Evolutionary conservation across 2,888 invertebrate species (phyloP).

Genomic region (Drosophila infuscata): DNA sequence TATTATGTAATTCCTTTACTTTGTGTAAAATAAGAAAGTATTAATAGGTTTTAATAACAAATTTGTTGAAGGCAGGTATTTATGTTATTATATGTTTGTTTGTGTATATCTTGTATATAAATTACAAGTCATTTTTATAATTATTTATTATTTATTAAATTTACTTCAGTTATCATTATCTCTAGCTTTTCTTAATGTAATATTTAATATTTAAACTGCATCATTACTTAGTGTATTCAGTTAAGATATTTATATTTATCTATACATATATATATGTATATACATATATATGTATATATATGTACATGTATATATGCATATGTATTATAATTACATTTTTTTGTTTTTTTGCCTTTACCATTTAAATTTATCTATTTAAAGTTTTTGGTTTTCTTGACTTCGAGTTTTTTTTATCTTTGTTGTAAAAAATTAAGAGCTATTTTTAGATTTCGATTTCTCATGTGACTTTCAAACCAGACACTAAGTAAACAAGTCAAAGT

Average conservation of each 20-base stretch:
- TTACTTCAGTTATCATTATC: conserved; percentile 61
- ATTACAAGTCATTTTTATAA: conserved; percentile 73
- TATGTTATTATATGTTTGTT: conserved; percentile 79
- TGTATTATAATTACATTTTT: conserved; percentile 64
- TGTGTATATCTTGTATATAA: conserved; percentile 80
- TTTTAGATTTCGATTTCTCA: conserved; percentile 58
- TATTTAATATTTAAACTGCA: conserved; percentile 61
- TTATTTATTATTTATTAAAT: conserved; percentile 66
- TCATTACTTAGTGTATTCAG: conserved; percentile 71
- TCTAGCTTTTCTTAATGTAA: conserved; percentile 58
- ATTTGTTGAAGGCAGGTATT: conserved; percentile 83
- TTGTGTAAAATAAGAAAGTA: conserved; percentile 81
- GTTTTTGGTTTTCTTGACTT: conserved; percentile 42
- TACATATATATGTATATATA: conserved; percentile 62
- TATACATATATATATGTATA: conserved; percentile 63
- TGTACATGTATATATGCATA: conserved; percentile 60
- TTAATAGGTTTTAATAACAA: conserved; percentile 81
- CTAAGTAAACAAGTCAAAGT: conserved; percentile 43
- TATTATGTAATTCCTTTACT: conserved; percentile 76
- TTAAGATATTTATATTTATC: conserved; percentile 65
- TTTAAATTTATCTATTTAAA: conserved; percentile 51
- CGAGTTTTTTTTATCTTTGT: conserved; percentile 43
- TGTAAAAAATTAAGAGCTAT: conserved; percentile 56
- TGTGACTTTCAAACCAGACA: conserved; percentile 66
- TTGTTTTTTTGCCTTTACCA: conserved; percentile 40